A percentile compares a stretch with the other conserved stretches of the same genome.
These are phyloP conservation scores for Zaprionus gabonicus DNA, from an alignment of 1,140 invertebrate genomes.

Conservation along the genomic window DNA sequence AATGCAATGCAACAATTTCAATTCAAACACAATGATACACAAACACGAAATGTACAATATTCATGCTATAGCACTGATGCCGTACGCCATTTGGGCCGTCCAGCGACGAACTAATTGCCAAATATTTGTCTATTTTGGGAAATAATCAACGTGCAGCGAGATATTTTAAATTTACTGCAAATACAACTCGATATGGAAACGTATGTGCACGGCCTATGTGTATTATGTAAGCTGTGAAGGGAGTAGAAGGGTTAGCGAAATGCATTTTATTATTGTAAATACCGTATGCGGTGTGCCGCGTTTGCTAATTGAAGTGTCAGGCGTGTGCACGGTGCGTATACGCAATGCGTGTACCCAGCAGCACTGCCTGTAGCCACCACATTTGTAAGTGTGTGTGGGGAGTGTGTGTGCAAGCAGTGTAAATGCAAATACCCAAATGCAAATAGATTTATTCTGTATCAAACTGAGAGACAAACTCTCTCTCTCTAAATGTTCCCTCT, in stretches of 20 bases:
- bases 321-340: constrained; percentile 47
- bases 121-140: constrained; percentile 51
- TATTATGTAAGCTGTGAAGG: neutral
- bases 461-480: neutral
- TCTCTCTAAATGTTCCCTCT: neutral
- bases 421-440: constrained; percentile 3
- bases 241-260: neutral
- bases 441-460: constrained; percentile 2
- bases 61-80: constrained; percentile 27
- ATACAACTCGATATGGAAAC: constrained; percentile 20
- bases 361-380: constrained; percentile 17
- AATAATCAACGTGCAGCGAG: constrained; percentile 59
- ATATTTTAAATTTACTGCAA: constrained; percentile 62
- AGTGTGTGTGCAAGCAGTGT: neutral
- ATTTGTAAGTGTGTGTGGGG: neutral
- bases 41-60: constrained; percentile 28
- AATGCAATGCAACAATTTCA: constrained; percentile 20
- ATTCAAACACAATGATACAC: constrained; percentile 4
- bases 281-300: constrained; percentile 51
- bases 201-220: neutral
- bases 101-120: constrained; percentile 51
- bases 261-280: constrained; percentile 59
- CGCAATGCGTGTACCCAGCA: constrained; percentile 34
- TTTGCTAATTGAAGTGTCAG: constrained; percentile 62
- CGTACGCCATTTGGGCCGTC: constrained; percentile 15